A percentile compares a stretch with the other conserved stretches of the same genome.
Evolutionary conservation across 1,140 invertebrate genomes (phyloP).

Genomic region (Hermatobates lingyangjiaoensis): DNA sequence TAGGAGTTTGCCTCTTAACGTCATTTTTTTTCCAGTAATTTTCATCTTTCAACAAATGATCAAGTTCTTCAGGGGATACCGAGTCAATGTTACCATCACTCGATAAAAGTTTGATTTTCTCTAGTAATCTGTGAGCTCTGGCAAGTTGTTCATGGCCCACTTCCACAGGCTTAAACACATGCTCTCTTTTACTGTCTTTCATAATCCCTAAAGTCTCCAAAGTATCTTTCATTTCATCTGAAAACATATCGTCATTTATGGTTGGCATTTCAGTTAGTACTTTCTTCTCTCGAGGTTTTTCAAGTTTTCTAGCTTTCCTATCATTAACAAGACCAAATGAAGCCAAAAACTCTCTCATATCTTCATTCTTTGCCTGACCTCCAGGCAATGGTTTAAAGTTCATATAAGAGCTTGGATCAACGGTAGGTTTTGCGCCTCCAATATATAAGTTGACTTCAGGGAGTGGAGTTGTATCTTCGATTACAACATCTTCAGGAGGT

Average conservation of each 20-base stretch:
- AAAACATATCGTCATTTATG: conserved; percentile 25
- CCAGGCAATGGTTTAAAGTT: conserved; percentile 36
- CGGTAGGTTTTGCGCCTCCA: conserved; percentile 15
- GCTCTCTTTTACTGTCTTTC: conserved; percentile 5
- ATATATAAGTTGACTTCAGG: no score
- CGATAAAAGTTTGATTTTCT: no score
- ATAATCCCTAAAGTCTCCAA: conserved; percentile 28
- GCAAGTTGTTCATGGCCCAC: no score
- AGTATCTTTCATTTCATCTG: conserved; percentile 28
- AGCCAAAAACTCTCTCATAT: conserved; percentile 34
- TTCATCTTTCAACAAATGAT: no score
- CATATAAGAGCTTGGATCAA: conserved; percentile 28
- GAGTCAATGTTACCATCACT: no score
- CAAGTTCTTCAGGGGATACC: no score
- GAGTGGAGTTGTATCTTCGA: no score
- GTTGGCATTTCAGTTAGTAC: conserved; percentile 1
- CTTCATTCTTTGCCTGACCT: conserved; percentile 21
- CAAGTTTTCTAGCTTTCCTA: neutral
- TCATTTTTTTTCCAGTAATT: neutral
- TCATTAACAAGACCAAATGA: conserved; percentile 30
- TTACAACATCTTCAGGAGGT: no score
- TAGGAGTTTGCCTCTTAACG: conserved; percentile 4
- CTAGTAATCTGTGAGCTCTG: no score
- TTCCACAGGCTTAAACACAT: neutral
- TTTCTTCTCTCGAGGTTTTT: neutral